These are phyloP conservation scores for Metacarcinus magister DNA, from an alignment of 2,888 invertebrate species.

Conservation along the genomic window DNA sequence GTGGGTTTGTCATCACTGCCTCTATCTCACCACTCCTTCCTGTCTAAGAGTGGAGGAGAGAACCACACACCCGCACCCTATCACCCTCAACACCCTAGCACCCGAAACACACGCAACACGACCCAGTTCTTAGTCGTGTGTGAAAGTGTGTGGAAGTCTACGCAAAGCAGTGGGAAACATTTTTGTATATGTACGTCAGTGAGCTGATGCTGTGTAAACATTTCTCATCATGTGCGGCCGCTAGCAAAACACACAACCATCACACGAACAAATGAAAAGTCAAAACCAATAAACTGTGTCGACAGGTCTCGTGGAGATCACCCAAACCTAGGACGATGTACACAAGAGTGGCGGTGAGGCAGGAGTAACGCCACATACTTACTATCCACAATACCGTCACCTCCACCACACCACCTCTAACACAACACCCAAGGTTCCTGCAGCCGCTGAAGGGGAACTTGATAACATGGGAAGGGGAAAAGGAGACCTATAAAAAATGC, in stretches of 20 bases:
- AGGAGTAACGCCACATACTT: background rate
- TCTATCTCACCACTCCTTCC: background rate
- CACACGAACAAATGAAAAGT: slow-evolving; percentile 81
- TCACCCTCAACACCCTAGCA: background rate
- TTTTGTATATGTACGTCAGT: slow-evolving; percentile 75
- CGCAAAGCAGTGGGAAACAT: slow-evolving; percentile 66
- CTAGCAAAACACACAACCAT: slow-evolving; percentile 79
- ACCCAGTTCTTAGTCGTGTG: slow-evolving; percentile 19
- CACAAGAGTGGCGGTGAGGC: background rate
- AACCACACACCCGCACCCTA: background rate
- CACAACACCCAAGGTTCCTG: slow-evolving; percentile 34
- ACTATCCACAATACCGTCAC: background rate
- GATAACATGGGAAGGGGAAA: background rate
- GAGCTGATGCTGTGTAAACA: slow-evolving; percentile 80
- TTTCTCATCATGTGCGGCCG: slow-evolving; percentile 79
- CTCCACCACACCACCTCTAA: background rate
- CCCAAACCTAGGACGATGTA: slow-evolving; percentile 72
- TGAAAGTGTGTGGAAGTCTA: slow-evolving; percentile 36
- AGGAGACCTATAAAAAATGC: slow-evolving; percentile 12
- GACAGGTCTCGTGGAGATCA: slow-evolving; percentile 79
- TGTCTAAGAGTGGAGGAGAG: background rate
- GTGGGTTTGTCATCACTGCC: background rate
- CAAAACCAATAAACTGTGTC: slow-evolving; percentile 80
- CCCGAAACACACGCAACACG: background rate
- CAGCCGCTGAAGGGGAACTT: slow-evolving; percentile 5